Evolutionary conservation across 2,888 invertebrate species (phyloP).

Genomic region (Cephus pygmeus): DNA sequence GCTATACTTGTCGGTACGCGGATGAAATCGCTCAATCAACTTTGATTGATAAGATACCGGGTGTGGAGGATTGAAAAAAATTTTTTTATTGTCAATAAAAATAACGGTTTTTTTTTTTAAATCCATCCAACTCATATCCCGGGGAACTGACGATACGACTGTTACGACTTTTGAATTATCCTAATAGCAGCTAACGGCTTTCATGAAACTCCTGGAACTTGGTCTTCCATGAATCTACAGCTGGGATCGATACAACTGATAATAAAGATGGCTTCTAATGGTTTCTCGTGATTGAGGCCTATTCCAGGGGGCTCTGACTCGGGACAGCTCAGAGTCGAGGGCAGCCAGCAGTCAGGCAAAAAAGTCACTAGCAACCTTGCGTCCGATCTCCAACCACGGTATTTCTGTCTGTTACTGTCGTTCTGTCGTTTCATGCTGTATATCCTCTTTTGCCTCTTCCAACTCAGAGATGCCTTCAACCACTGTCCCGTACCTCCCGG

Average conservation of each 20-base stretch:
- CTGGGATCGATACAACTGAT: conserved; percentile 15
- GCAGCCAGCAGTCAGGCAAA: not conserved
- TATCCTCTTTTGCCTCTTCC: not conserved
- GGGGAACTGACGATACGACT: not conserved
- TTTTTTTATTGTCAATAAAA: not conserved
- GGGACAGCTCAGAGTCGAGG: conserved; percentile 6
- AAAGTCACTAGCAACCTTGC: not conserved
- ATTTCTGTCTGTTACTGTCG: not conserved
- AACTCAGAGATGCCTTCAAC: not conserved
- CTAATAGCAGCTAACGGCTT: not conserved
- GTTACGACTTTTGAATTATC: not conserved
- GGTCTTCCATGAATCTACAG: not conserved
- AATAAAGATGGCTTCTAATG: conserved; percentile 32
- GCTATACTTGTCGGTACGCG: conserved; percentile 56
- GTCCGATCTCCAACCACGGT: not conserved
- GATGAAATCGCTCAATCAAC: conserved; percentile 60
- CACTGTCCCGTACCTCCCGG: not conserved
- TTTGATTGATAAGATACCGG: not conserved
- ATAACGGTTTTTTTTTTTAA: too few relatives aligned
- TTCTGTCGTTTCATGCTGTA: not conserved
- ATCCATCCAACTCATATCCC: not conserved
- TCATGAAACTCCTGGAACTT: not conserved
- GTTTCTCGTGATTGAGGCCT: conserved; percentile 25
- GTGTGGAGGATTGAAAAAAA: not conserved
- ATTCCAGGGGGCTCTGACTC: conserved; percentile 10